A percentile compares a stretch with the other conserved stretches of the same genome.
Evolutionary conservation across 1,140 invertebrate species (phyloP).

Genomic region (Yoshiicerus persimilis): DNA sequence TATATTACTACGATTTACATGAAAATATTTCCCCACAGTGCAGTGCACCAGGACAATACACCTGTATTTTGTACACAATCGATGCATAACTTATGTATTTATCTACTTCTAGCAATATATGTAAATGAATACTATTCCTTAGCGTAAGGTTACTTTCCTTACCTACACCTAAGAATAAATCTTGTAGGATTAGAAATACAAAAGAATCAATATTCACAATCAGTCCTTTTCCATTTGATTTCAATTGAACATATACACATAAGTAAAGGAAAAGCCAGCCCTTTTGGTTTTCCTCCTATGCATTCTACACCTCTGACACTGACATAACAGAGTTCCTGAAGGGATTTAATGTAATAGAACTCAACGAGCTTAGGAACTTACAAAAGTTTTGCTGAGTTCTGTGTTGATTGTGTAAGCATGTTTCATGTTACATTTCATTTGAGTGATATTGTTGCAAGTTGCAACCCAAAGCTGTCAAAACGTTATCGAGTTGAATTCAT

Average conservation of each 20-base stretch:
- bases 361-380: not conserved
- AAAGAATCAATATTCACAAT: not conserved
- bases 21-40: not conserved
- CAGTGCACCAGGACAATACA: not conserved
- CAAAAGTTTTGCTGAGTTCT: not conserved
- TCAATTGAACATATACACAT: not conserved
- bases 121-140: not conserved
- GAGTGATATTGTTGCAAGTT: not conserved
- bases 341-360: not conserved
- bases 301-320: not conserved
- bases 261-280: not conserved
- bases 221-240: not conserved
- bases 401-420: not conserved
- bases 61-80: not conserved
- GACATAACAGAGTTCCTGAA: too few species aligned
- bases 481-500: not conserved
- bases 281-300: not conserved
- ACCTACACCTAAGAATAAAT: not conserved
- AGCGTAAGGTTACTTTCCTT: not conserved
- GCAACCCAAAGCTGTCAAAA: conserved; percentile 13
- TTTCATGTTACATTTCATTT: conserved; percentile 4
- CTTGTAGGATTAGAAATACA: not conserved
- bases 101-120: too few species aligned
- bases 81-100: not conserved
- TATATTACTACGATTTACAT: not conserved